Evolutionary conservation across 2,113 vertebrate genomes (phyloP).

Genomic region (Melanostigma gelatinosum): DNA sequence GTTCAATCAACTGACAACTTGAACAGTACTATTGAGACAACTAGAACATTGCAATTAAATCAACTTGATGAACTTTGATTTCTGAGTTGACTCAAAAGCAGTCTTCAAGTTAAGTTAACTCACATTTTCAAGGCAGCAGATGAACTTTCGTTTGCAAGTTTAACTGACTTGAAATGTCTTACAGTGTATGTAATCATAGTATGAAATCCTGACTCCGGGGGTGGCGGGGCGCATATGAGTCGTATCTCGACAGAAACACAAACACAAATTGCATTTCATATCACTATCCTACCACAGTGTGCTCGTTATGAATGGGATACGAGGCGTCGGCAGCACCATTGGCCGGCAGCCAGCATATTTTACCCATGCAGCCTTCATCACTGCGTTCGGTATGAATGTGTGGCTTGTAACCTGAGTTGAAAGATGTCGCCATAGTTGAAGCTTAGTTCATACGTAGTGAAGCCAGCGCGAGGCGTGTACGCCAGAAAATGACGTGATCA

Average conservation of each 20-base stretch:
- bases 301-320: neutral
- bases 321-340: conserved; percentile 5
- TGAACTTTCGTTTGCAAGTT: no score
- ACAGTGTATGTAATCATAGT: conserved; percentile 29
- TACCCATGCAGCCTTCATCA: conserved; percentile 3
- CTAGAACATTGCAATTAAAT: no score
- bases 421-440: neutral
- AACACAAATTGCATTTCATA: conserved; percentile 36
- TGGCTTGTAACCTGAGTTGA: neutral
- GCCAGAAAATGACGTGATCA: no score
- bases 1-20: no score
- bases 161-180: no score
- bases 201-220: conserved; percentile 42
- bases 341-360: neutral
- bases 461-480: neutral
- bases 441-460: neutral
- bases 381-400: conserved; percentile 1
- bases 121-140: no score
- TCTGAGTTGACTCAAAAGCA: no score
- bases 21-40: no score
- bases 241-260: conserved; percentile 35
- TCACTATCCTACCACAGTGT: conserved; percentile 17
- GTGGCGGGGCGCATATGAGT: neutral
- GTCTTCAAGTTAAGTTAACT: no score
- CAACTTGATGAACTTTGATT: no score